A percentile compares a stretch with the other conserved stretches of the same genome.
Evolutionary conservation across 1,140 invertebrate genomes (phyloP).

Genomic region (Magallana ariakensis): DNA sequence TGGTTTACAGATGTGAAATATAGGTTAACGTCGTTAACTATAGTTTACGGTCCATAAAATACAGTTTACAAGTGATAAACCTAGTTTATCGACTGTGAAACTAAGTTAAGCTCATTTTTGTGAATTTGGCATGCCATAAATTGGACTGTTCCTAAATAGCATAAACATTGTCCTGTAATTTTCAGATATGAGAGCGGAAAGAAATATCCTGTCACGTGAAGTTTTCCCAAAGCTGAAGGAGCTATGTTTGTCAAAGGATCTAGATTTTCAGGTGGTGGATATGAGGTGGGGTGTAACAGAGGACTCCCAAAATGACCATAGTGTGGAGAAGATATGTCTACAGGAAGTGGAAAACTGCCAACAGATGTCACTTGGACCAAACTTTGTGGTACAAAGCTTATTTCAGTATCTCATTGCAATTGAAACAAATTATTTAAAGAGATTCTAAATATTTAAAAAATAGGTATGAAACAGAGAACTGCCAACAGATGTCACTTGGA

Average conservation of each 20-base stretch:
- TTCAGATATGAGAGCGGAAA: constrained; percentile 74
- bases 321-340: constrained; percentile 73
- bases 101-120: too few species aligned
- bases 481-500: constrained; percentile 75
- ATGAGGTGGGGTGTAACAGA: constrained; percentile 77
- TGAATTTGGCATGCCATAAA: too few species aligned
- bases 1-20: too few species aligned
- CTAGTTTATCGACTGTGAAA: too few species aligned
- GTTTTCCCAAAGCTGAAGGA: constrained; percentile 70
- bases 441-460: not conserved
- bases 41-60: too few species aligned
- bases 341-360: constrained; percentile 77
- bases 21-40: too few species aligned
- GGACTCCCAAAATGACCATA: constrained; percentile 74
- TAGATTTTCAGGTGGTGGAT: constrained; percentile 78
- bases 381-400: constrained; percentile 72
- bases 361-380: constrained; percentile 76
- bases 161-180: too few species aligned
- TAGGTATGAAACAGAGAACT: too few species aligned
- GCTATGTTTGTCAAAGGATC: constrained; percentile 66
- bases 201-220: constrained; percentile 68
- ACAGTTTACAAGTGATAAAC: too few species aligned
- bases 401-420: too few species aligned
- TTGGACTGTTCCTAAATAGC: too few species aligned
- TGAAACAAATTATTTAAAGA: too few species aligned